Percentiles rank a stretch among this genome's conserved stretches.
Conservation (phyloP, 2,888 invertebrate species). For the Drosophila sordidula region DNA sequence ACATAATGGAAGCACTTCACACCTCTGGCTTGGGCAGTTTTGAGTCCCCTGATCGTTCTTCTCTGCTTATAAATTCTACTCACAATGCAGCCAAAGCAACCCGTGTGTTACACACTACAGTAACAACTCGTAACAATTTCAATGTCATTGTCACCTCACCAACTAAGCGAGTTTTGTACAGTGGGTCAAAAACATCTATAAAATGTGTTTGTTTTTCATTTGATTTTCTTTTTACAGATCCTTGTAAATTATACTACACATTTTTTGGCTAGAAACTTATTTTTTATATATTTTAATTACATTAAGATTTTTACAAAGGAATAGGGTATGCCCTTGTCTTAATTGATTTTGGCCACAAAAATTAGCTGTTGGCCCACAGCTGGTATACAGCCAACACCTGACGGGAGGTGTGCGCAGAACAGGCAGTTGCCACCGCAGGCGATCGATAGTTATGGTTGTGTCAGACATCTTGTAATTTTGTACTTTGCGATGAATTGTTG, state of each 20-base stretch:
- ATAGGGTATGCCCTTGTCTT: not conserved
- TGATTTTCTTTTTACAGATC: no score
- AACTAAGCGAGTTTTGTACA: conserved; percentile 34
- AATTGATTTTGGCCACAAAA: not conserved
- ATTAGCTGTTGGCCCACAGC: conserved; percentile 14
- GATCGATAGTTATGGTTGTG: conserved; percentile 76
- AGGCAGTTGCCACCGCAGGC: conserved; percentile 53
- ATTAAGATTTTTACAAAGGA: no score
- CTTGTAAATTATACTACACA: no score
- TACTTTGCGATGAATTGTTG: conserved; percentile 54
- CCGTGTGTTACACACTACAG: conserved; percentile 26
- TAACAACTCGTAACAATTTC: conserved; percentile 53
- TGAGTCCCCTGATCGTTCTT: conserved; percentile 29
- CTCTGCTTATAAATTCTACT: conserved; percentile 79
- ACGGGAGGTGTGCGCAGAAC: conserved; percentile 6
- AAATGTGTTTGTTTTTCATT: no score
- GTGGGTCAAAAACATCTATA: conserved; percentile 25
- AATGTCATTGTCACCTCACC: conserved; percentile 75
- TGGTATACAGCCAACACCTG: conserved; percentile 6
- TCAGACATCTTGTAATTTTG: conserved; percentile 78
- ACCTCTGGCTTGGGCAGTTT: conserved; percentile 42
- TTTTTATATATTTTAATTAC: no score
- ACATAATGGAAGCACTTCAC: conserved; percentile 50
- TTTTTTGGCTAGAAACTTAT: no score
- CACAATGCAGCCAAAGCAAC: conserved; percentile 60